A percentile compares a stretch with the other conserved stretches of the same genome.
These are phyloP conservation scores for Elgonia sp. DNA, from an alignment of 2,888 invertebrate species.

Conservation along the genomic window DNA sequence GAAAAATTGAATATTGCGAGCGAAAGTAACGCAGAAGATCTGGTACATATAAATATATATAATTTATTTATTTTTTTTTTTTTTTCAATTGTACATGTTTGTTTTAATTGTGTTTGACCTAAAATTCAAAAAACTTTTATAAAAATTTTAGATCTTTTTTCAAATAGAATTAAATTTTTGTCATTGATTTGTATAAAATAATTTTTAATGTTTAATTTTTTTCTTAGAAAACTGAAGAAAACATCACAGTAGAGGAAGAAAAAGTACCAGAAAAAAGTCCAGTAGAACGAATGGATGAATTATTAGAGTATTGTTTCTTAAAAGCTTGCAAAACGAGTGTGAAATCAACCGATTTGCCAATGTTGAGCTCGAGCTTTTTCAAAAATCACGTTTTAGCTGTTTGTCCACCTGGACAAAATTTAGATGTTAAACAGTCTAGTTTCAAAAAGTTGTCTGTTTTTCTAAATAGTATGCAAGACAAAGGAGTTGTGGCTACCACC, in stretches of 20 bases:
- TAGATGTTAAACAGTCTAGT: constrained; percentile 96
- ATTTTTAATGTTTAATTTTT: constrained; percentile 9
- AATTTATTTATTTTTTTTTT: too few relatives aligned
- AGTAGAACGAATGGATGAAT: constrained; percentile 90
- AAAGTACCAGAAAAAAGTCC: constrained; percentile 80
- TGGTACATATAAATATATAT: constrained; percentile 16
- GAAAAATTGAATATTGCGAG: constrained; percentile 45
- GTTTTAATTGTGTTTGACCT: too few relatives aligned
- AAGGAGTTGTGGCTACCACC: constrained; percentile 84
- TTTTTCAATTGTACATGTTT: too few relatives aligned
- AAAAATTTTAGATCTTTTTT: too few relatives aligned
- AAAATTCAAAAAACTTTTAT: too few relatives aligned
- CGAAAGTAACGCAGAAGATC: constrained; percentile 34
- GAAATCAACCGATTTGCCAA: constrained; percentile 91
- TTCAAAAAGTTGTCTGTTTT: constrained; percentile 96
- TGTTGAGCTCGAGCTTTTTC: constrained; percentile 94
- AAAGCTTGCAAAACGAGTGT: constrained; percentile 92
- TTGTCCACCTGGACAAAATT: constrained; percentile 90
- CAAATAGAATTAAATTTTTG: too few relatives aligned
- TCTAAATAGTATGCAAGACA: constrained; percentile 90
- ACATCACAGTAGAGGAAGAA: constrained; percentile 53
- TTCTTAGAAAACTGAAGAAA: constrained; percentile 53
- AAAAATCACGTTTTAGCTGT: constrained; percentile 90
- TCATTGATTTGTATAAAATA: too few relatives aligned
- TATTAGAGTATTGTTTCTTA: constrained; percentile 93